phyloP scores from a whole-genome alignment of 2,888 invertebrate genomes.

The Chaetogeoica ovagalla region DNA sequence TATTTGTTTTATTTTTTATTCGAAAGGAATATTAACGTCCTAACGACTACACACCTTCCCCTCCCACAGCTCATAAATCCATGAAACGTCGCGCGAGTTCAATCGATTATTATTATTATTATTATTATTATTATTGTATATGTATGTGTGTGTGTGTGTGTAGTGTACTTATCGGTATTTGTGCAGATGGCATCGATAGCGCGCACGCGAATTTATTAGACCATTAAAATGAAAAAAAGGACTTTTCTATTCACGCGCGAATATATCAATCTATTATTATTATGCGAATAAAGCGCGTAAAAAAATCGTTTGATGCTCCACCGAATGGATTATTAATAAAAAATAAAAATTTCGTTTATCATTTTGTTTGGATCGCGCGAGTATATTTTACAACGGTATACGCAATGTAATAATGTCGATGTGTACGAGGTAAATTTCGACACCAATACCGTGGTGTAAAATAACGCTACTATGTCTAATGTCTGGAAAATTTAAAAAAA shows the following conservation, averaged over 20 bases:
- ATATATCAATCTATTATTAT: too few relatives aligned
- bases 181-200: slow-evolving; percentile 27
- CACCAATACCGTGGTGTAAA: too few relatives aligned
- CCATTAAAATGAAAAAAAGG: slow-evolving; percentile 35
- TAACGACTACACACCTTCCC: slow-evolving; percentile 24
- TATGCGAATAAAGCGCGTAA: slow-evolving; percentile 19
- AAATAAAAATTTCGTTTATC: not conserved
- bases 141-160: too few relatives aligned
- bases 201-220: slow-evolving; percentile 49
- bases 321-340: slow-evolving; percentile 8
- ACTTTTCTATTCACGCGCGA: slow-evolving; percentile 20
- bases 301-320: slow-evolving; percentile 36
- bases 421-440: too few relatives aligned
- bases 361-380: slow-evolving; percentile 21
- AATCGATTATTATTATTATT: slow-evolving; percentile 11
- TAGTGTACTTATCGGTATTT: slow-evolving; percentile 39
- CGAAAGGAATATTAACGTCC: slow-evolving; percentile 8
- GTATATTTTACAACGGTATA: too few relatives aligned
- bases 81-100: not conserved
- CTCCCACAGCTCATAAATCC: not conserved
- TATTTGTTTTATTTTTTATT: slow-evolving; percentile 21
- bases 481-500: too few relatives aligned
- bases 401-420: too few relatives aligned
- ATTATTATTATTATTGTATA: too few relatives aligned
- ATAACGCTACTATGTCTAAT: too few relatives aligned